Percentiles rank a stretch among this genome's conserved stretches.
phyloP scores from a whole-genome alignment of 2,113 vertebrate genomes.

The Damaliscus lunatus region DNA sequence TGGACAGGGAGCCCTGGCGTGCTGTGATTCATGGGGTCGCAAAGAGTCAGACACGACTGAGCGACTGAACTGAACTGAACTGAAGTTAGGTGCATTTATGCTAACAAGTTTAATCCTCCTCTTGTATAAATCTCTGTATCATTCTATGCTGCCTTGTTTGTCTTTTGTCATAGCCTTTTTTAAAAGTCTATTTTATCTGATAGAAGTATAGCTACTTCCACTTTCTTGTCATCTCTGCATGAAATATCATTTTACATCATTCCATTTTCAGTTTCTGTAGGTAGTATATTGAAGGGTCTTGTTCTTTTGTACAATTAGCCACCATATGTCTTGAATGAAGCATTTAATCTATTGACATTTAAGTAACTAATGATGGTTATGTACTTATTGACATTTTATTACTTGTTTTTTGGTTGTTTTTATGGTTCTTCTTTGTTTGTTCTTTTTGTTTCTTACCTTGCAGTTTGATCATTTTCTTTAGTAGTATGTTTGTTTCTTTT shows the following conservation, averaged over 20 bases:
- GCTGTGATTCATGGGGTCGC: fast-evolving
- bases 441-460: not conserved
- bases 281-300: not conserved
- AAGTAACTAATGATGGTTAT: not conserved
- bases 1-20: too few relatives aligned
- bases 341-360: not conserved
- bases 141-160: not conserved
- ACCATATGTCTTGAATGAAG: not conserved
- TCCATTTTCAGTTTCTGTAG: not conserved
- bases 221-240: not conserved
- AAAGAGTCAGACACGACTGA: too few relatives aligned
- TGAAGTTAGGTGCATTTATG: not conserved
- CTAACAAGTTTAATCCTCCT: not conserved
- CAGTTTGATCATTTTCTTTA: not conserved
- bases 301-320: not conserved
- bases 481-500: not conserved
- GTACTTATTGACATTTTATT: not conserved
- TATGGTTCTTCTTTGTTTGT: not conserved
- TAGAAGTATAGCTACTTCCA: not conserved
- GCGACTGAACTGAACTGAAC: too few relatives aligned
- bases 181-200: not conserved
- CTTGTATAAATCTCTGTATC: not conserved
- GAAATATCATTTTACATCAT: not conserved
- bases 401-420: not conserved
- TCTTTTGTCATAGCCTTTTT: not conserved